A percentile compares a stretch with the other conserved stretches of the same genome.
phyloP scores from a whole-genome alignment of 2,113 vertebrate species.

The Narcine bancroftii region DNA sequence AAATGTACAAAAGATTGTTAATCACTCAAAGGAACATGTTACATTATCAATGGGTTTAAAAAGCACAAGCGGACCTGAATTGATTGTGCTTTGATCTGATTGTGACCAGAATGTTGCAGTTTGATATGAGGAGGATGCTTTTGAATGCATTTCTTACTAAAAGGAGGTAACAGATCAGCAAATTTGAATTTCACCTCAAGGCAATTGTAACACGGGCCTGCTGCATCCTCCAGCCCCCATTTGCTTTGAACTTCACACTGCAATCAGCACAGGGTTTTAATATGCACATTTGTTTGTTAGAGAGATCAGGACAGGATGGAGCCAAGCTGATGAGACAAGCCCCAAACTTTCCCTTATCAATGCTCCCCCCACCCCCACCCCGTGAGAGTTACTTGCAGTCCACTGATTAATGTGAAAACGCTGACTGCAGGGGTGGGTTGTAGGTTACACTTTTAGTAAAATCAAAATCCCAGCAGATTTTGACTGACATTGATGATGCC shows the following conservation, averaged over 20 bases:
- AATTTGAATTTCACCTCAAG: constrained; percentile 5
- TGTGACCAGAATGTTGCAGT: constrained; percentile 4
- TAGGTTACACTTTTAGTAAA: neutral
- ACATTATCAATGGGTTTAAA: neutral
- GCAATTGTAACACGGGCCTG: neutral
- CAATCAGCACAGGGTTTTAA: neutral
- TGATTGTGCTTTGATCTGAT: constrained; percentile 14
- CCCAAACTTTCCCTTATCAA: constrained; percentile 25
- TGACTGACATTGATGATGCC: too few relatives aligned
- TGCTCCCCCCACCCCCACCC: too few relatives aligned
- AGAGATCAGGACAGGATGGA: neutral
- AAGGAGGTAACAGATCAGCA: neutral
- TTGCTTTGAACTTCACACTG: constrained; percentile 32
- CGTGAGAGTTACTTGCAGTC: neutral
- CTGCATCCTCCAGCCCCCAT: neutral
- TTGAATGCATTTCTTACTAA: constrained; percentile 5
- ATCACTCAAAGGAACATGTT: neutral
- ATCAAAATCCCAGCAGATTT: neutral
- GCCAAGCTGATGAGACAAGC: neutral
- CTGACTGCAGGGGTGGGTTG: neutral
- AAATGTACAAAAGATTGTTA: neutral
- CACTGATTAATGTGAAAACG: neutral
- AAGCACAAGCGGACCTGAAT: neutral
- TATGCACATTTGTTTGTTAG: constrained; percentile 16
- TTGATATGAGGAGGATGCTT: constrained; percentile 7